Conservation (phyloP, 2,113 vertebrate genomes). For the Coryphaenoides rupestris region DNA sequence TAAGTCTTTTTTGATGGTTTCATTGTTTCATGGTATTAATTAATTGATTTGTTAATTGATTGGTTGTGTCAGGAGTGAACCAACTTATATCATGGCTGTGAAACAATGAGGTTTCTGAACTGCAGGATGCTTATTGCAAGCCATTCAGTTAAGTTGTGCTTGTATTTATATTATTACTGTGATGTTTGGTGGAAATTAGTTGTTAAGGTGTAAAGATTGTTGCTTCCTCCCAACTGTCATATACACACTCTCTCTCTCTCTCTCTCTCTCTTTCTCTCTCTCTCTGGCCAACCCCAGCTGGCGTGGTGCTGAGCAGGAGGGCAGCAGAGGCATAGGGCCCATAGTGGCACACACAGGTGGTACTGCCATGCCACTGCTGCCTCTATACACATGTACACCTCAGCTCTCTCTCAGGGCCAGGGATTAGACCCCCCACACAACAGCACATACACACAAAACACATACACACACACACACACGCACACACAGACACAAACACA, state of each 20-base stretch:
- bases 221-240: too few species aligned
- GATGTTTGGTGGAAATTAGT: too few species aligned
- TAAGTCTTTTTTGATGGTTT: too few species aligned
- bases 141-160: too few species aligned
- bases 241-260: neutral
- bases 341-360: conserved; percentile 57
- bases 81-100: too few species aligned
- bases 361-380: conserved; percentile 37
- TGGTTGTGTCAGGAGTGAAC: too few species aligned
- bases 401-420: conserved; percentile 21
- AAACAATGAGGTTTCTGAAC: too few species aligned
- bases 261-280: neutral
- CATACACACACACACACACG: conserved; percentile 12
- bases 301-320: conserved; percentile 15
- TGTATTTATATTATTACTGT: too few species aligned
- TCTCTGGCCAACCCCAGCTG: conserved; percentile 25
- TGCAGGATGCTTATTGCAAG: too few species aligned
- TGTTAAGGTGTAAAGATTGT: too few species aligned
- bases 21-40: too few species aligned
- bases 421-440: conserved; percentile 31
- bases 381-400: conserved; percentile 32
- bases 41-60: too few species aligned
- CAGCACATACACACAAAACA: conserved; percentile 14
- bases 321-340: conserved; percentile 31
- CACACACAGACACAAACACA: neutral